Conservation (phyloP, 1,140 invertebrate species). For the Stegodyphus mimosarum region DNA sequence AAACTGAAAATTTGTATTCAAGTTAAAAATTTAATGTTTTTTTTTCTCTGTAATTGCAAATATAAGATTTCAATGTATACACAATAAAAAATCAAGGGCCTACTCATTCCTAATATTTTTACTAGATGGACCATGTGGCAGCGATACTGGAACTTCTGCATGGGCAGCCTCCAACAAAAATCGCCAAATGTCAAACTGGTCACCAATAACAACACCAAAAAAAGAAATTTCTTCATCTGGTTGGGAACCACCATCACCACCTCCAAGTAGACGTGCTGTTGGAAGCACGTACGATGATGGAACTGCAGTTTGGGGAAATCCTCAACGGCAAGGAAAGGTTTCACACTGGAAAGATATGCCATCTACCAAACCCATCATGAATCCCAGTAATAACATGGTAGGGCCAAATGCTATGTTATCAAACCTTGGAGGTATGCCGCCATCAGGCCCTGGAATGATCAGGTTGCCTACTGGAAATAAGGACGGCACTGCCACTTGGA, state of each 20-base stretch:
- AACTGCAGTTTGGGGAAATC: conserved; percentile 90
- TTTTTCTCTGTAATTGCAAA: too few relatives aligned
- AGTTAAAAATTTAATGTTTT: too few relatives aligned
- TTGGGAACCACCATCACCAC: conserved; percentile 82
- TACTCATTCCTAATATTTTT: background rate
- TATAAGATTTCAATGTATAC: too few relatives aligned
- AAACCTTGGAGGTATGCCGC: conserved; percentile 7
- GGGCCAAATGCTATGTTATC: conserved; percentile 8
- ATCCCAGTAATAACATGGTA: conserved; percentile 64
- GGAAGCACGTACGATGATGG: conserved; percentile 78
- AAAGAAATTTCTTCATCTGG: conserved; percentile 73
- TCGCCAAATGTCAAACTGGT: conserved; percentile 39
- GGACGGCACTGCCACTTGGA: conserved; percentile 2
- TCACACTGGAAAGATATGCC: conserved; percentile 82
- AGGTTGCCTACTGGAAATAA: conserved; percentile 60
- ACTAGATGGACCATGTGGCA: background rate
- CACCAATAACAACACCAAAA: conserved; percentile 44
- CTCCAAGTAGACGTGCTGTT: conserved; percentile 10
- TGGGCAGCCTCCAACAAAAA: conserved; percentile 27
- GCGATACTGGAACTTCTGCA: background rate
- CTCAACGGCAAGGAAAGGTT: conserved; percentile 73
- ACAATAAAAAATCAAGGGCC: too few relatives aligned
- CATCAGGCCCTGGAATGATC: conserved; percentile 64
- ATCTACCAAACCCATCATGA: conserved; percentile 69
- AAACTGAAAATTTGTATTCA: too few relatives aligned